Conservation (phyloP, 2,797 vertebrate species). For the Diceros bicornis region DNA sequence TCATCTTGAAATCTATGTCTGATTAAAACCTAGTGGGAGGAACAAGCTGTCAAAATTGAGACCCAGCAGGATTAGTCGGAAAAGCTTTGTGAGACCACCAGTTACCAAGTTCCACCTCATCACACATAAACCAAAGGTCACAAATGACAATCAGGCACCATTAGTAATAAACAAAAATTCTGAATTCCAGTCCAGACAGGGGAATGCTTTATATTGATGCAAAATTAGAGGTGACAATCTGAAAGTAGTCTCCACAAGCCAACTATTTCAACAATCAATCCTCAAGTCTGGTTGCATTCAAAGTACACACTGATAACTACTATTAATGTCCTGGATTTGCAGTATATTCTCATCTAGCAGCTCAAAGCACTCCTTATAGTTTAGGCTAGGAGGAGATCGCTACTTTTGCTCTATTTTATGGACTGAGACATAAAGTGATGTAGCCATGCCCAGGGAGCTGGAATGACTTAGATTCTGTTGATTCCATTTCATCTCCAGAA, state of each 20-base stretch:
- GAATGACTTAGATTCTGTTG: not conserved
- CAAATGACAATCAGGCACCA: not conserved
- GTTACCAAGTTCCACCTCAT: not conserved
- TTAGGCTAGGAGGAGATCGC: not conserved
- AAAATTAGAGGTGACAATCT: not conserved
- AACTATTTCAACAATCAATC: not conserved
- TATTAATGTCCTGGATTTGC: not conserved
- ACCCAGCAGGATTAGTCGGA: not conserved
- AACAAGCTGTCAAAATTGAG: slow-evolving; percentile 32
- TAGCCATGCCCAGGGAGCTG: not conserved
- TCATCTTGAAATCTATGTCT: not conserved
- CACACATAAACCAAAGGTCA: not conserved
- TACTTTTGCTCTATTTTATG: not conserved
- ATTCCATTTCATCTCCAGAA: not conserved
- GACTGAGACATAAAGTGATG: not conserved
- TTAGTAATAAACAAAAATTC: not conserved
- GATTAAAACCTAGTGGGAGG: not conserved
- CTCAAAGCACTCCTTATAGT: not conserved
- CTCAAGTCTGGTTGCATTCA: not conserved
- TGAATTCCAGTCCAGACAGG: not conserved
- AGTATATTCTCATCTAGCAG: not conserved
- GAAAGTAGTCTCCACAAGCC: not conserved
- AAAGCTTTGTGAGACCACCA: not conserved
- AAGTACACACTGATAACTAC: not conserved
- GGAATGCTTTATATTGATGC: not conserved